Evolutionary conservation across 2,888 invertebrate genomes (phyloP).

Genomic region (Acleris laterana): DNA sequence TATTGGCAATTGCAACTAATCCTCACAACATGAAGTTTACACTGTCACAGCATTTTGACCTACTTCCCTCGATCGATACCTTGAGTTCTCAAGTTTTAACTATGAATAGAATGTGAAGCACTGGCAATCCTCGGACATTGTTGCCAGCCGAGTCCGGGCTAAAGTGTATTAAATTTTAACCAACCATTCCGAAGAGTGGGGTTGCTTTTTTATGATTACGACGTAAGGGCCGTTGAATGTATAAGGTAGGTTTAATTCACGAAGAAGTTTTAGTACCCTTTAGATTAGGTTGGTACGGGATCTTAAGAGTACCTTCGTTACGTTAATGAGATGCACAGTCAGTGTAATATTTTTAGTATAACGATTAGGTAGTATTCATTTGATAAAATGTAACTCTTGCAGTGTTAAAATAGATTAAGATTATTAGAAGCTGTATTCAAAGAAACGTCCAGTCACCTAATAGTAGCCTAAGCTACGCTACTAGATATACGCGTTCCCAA

Average conservation of each 20-base stretch:
- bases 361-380: no score
- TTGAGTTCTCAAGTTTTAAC: conserved; percentile 25
- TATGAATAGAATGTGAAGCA: conserved; percentile 27
- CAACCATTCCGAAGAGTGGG: conserved; percentile 25
- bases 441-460: no score
- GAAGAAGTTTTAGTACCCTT: conserved; percentile 2
- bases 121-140: conserved; percentile 11
- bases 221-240: conserved; percentile 26
- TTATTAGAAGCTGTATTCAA: no score
- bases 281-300: no score
- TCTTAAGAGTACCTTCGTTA: no score
- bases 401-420: no score
- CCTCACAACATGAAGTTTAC: background rate
- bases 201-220: conserved; percentile 31
- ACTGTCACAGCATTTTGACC: background rate
- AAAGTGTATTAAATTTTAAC: conserved; percentile 32
- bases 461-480: no score
- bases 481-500: no score
- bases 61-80: conserved; percentile 12
- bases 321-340: no score
- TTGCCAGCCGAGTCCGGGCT: conserved; percentile 11
- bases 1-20: background rate
- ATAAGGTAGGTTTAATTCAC: conserved; percentile 19
- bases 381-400: no score
- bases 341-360: no score